These are phyloP conservation scores for Phaenicophaeus curvirostris DNA, from an alignment of 2,797 vertebrate genomes.

Conservation along the genomic window DNA sequence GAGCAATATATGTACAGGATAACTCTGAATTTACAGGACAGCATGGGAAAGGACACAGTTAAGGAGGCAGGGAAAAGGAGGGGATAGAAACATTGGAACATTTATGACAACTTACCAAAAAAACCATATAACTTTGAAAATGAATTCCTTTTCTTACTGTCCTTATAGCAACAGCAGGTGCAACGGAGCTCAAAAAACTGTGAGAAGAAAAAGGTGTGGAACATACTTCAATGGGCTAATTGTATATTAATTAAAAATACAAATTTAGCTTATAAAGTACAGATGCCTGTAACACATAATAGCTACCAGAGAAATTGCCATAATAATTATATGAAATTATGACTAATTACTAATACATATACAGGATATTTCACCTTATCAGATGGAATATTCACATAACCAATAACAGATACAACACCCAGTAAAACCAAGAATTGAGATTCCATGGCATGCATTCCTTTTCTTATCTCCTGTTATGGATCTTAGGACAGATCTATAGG, in stretches of 20 bases:
- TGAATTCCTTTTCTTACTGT: not conserved
- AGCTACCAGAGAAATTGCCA: not conserved
- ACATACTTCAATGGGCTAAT: not conserved
- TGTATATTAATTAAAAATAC: constrained; percentile 5
- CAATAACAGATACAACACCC: not conserved
- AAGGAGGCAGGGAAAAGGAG: no score
- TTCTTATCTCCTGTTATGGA: not conserved
- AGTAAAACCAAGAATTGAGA: not conserved
- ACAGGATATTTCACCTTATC: constrained; percentile 2
- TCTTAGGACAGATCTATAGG: not conserved
- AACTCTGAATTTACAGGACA: not conserved
- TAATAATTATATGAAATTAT: constrained; percentile 25
- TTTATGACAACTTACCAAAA: not conserved
- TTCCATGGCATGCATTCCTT: not conserved
- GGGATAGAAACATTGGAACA: accelerated
- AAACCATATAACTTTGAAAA: not conserved
- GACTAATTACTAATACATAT: constrained; percentile 15
- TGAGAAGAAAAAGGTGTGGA: not conserved
- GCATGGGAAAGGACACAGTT: not conserved
- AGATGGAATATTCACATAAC: not conserved
- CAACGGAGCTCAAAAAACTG: not conserved
- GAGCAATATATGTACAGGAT: not conserved
- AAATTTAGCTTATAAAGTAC: not conserved
- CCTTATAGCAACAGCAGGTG: not conserved
- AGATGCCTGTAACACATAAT: not conserved